phyloP scores from a whole-genome alignment of 2,113 vertebrate species.

The Verasper variegatus region DNA sequence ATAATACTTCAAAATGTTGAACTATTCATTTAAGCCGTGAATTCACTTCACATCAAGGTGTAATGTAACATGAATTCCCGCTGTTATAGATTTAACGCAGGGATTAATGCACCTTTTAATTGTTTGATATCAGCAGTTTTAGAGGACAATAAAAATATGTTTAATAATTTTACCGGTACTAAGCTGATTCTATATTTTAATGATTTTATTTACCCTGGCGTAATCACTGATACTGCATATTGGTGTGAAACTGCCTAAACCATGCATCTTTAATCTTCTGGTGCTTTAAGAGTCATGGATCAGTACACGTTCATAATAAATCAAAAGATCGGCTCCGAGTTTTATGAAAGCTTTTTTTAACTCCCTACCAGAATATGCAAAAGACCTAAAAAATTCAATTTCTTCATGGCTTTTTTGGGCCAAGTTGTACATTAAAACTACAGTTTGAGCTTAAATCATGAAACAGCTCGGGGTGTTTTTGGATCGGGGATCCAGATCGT shows the following conservation, averaged over 20 bases:
- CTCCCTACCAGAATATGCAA: slow-evolving; percentile 50
- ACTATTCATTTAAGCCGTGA: too few relatives aligned
- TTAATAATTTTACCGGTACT: neutral
- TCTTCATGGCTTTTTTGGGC: slow-evolving; percentile 20
- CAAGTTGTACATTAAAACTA: slow-evolving; percentile 35
- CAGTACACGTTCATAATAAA: slow-evolving; percentile 51
- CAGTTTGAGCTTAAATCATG: slow-evolving; percentile 48
- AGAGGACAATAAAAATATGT: too few relatives aligned
- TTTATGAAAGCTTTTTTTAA: slow-evolving; percentile 36
- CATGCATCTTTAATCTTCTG: slow-evolving; percentile 41
- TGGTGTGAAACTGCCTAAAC: slow-evolving; percentile 22
- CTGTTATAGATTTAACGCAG: neutral
- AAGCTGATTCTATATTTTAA: neutral
- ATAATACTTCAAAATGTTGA: too few relatives aligned
- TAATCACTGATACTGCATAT: neutral
- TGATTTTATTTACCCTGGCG: slow-evolving; percentile 9
- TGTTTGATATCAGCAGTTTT: too few relatives aligned
- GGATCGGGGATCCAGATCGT: slow-evolving; percentile 18
- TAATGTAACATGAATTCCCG: too few relatives aligned
- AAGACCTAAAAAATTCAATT: slow-evolving; percentile 41
- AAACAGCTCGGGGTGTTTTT: slow-evolving; percentile 38
- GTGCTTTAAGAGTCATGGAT: slow-evolving; percentile 40
- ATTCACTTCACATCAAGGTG: too few relatives aligned
- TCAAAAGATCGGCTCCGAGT: slow-evolving; percentile 46
- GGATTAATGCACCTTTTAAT: slow-evolving; percentile 9